Percentiles rank a stretch among this genome's conserved stretches.
Conservation (phyloP, 2,888 invertebrate species). For the Prosapia bicincta region DNA sequence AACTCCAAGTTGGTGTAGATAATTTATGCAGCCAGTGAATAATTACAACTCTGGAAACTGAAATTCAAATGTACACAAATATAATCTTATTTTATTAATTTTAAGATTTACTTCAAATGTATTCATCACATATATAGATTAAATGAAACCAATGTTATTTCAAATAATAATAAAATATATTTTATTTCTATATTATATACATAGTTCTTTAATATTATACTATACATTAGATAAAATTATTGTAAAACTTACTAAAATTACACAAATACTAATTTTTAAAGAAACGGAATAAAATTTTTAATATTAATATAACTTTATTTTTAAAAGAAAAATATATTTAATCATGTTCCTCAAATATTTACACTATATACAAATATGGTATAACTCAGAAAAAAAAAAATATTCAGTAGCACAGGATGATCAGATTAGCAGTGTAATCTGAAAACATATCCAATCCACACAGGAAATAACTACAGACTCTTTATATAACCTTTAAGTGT, state of each 20-base stretch:
- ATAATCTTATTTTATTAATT: no score
- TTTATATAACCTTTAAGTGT: no score
- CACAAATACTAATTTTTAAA: neutral
- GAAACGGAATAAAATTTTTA: neutral
- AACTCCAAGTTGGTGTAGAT: neutral
- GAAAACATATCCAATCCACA: no score
- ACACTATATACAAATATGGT: neutral
- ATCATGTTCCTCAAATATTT: neutral
- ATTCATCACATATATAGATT: no score
- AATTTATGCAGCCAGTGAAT: neutral
- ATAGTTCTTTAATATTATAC: neutral
- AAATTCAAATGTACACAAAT: neutral
- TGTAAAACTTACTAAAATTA: neutral
- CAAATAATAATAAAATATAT: neutral
- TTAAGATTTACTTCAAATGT: no score
- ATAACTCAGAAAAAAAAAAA: no score
- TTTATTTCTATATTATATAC: neutral
- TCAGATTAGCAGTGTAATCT: no score
- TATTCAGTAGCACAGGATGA: no score
- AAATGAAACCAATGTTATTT: neutral
- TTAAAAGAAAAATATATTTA: neutral
- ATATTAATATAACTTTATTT: no score
- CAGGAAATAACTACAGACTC: no score
- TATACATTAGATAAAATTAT: neutral
- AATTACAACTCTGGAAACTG: neutral